Percentiles rank a stretch among this genome's conserved stretches.
Conservation (phyloP, 2,888 invertebrate genomes). For the Malthinus seriepunctatus region DNA sequence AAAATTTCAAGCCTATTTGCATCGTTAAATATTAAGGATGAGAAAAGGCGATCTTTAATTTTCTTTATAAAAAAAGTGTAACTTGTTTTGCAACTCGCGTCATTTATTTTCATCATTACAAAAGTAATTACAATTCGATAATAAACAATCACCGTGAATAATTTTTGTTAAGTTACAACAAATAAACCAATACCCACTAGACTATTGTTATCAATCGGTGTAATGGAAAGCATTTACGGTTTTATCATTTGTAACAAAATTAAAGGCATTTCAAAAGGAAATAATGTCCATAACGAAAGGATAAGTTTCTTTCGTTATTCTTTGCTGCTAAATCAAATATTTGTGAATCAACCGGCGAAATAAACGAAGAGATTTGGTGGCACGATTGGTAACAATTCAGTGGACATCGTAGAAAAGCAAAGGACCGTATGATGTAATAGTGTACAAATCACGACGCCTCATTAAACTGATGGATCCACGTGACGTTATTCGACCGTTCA, state of each 20-base stretch:
- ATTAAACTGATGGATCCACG: slow-evolving; percentile 39
- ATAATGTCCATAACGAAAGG: neutral
- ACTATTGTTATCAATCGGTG: no score
- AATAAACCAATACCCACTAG: no score
- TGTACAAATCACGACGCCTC: slow-evolving; percentile 49
- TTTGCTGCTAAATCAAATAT: slow-evolving; percentile 35
- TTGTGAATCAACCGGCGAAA: slow-evolving; percentile 31
- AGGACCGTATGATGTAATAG: slow-evolving; percentile 47
- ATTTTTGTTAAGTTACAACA: no score
- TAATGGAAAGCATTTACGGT: no score
- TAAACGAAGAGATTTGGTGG: slow-evolving; percentile 35
- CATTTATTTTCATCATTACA: no score
- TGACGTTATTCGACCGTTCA: slow-evolving; percentile 9
- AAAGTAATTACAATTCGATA: no score
- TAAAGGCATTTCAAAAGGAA: neutral
- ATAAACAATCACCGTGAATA: no score
- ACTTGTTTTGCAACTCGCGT: no score
- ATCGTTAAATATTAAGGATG: neutral
- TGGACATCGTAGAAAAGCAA: slow-evolving; percentile 41
- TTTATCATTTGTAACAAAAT: no score
- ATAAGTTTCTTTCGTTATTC: slow-evolving; percentile 17
- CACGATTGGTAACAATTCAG: slow-evolving; percentile 41
- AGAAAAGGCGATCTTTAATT: no score
- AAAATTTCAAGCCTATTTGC: slow-evolving; percentile 11
- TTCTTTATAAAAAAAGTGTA: no score